phyloP scores from a whole-genome alignment of 2,797 vertebrate species.

The Pelodytes ibericus region DNA sequence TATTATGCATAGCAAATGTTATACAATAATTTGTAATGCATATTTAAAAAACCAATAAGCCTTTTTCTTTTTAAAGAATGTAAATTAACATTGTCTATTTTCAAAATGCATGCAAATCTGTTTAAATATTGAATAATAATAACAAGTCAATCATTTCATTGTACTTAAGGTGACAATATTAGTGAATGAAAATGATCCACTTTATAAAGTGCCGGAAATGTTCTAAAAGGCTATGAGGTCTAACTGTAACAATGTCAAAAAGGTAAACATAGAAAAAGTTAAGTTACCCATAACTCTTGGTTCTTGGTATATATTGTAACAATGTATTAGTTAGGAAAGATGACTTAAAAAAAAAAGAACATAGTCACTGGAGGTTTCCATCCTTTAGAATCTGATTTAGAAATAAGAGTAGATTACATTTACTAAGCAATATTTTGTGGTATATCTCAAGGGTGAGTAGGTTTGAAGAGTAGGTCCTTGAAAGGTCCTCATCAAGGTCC shows the following conservation, averaged over 20 bases:
- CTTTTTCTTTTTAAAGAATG: constrained; percentile 14
- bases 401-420: not conserved
- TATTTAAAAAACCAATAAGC: not conserved
- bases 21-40: too few species aligned
- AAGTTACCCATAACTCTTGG: constrained; percentile 47
- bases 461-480: not conserved
- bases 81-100: not conserved
- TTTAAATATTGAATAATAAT: constrained; percentile 19
- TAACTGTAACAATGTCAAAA: constrained; percentile 29
- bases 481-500: not conserved
- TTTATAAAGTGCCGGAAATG: not conserved
- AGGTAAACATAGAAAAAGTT: not conserved
- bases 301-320: constrained; percentile 56
- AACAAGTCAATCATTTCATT: too few species aligned
- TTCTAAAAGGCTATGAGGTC: constrained; percentile 6
- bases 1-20: too few species aligned
- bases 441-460: too few species aligned
- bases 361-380: constrained; percentile 6
- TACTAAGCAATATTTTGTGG: not conserved
- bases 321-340: not conserved
- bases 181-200: not conserved
- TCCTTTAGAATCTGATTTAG: constrained; percentile 11
- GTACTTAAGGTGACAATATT: too few species aligned
- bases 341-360: not conserved
- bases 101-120: constrained; percentile 35